Evolutionary conservation across 2,797 vertebrate genomes (phyloP), one percentile per base, ranked within the genome.

Genomic region (Clarias platycephalus): DNA sequence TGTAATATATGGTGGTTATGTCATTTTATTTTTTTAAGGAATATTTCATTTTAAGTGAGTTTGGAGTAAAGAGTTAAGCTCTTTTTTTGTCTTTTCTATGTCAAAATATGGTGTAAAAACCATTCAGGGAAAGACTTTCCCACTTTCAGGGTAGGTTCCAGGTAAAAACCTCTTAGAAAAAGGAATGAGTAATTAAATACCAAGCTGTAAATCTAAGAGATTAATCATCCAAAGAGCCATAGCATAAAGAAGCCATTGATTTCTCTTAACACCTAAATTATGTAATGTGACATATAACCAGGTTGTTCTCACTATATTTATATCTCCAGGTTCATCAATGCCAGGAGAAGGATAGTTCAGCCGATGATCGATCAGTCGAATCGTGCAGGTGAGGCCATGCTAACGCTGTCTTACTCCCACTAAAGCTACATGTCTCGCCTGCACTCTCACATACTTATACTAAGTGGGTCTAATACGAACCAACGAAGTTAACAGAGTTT

Each of bases 351-450:
- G 93, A 98, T 98, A 92, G 97, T 98, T 87, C 97, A 98, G 90
- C 97, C 97, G 80, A 98, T 98, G 97, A 97, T 98, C 91, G 97
- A 98, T 94, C 97, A 98, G 94, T 98, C 97, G 89, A 98, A 98
- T 94, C 94, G 97, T 95, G 96, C 97, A 96, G 97, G 97, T 91
- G 96, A 83, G 70, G 40, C 80, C 31, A 6, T 24, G 16, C 28
- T 49, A 18, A 5, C 16, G 67, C 67, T 20, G 63, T 60, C 57
- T 60, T 26, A 34, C 62, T 31, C 60, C 34, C 18, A 20, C 53
- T 77, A 13, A 81, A 57, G 58, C 75, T 26, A 3, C 62, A 26
- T 28, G 28, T 81, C 57, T 12, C 12, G 16, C 55, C 64, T 72
- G 58, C 31, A n/a, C 72, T 64, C 84, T 55, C 81, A 55, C 24